phyloP scores from a whole-genome alignment of 2,888 invertebrate species.

The Congeria kusceri region DNA sequence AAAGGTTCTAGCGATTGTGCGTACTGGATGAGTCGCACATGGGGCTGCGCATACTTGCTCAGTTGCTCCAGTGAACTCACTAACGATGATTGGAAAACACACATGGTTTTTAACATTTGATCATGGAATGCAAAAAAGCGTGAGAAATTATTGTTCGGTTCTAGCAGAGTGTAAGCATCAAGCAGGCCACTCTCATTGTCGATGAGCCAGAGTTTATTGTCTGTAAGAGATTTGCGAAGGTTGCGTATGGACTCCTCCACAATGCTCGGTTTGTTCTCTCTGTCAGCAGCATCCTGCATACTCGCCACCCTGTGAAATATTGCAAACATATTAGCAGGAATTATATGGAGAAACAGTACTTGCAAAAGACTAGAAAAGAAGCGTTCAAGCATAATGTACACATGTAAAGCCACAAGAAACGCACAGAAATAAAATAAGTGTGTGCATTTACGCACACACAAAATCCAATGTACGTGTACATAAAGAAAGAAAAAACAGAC shows the following conservation, averaged over 20 bases:
- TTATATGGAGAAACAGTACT: background rate
- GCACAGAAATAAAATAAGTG: too few species aligned
- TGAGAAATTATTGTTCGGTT: conserved; percentile 45
- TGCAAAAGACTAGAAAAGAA: too few species aligned
- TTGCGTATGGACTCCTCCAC: conserved; percentile 84
- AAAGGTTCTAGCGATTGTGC: conserved; percentile 70
- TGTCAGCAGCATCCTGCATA: conserved; percentile 85
- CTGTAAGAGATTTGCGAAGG: conserved; percentile 79
- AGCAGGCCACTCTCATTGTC: conserved; percentile 86
- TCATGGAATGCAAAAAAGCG: conserved; percentile 81
- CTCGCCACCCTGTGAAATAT: conserved; percentile 84
- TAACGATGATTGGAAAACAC: conserved; percentile 81
- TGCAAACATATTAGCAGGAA: background rate
- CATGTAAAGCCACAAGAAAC: too few species aligned
- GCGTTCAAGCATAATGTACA: too few species aligned
- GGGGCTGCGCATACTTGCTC: conserved; percentile 55
- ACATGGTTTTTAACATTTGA: conserved; percentile 81
- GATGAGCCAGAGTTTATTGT: conserved; percentile 84
- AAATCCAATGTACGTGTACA: too few species aligned
- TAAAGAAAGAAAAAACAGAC: too few species aligned
- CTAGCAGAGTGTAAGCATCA: conserved; percentile 84
- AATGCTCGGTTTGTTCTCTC: conserved; percentile 81
- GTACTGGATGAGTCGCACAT: conserved; percentile 66
- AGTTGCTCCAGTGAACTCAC: conserved; percentile 70
- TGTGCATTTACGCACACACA: too few species aligned